phyloP scores from a whole-genome alignment of 23 tunicate genomes.

The Clavelina lepadiformis region DNA sequence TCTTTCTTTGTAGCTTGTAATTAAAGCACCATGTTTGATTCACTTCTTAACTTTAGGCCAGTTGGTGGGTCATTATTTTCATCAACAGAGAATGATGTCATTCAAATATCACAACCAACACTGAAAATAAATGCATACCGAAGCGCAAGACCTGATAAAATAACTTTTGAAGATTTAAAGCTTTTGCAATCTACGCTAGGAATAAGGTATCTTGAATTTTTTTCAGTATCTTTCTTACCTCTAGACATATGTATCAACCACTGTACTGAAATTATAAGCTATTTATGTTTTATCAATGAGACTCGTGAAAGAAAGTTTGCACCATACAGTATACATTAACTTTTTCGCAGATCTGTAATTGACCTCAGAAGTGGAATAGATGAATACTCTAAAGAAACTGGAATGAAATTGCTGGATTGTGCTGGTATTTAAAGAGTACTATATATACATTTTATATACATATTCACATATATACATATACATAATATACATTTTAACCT shows the following conservation, averaged over 20 bases:
- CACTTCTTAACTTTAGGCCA: conserved; percentile 24
- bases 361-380: conserved; percentile 24
- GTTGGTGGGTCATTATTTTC: conserved; percentile 28
- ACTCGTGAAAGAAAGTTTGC: too few relatives aligned
- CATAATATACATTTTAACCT: too few relatives aligned
- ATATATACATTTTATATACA: too few relatives aligned
- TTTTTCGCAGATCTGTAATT: conserved; percentile 26
- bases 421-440: conserved; percentile 11
- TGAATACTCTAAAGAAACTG: conserved; percentile 22
- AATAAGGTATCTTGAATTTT: conserved; percentile 8
- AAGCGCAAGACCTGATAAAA: conserved; percentile 28
- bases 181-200: conserved; percentile 10
- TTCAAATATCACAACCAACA: background rate
- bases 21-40: conserved; percentile 25
- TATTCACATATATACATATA: too few relatives aligned
- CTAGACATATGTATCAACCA: background rate
- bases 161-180: conserved; percentile 15
- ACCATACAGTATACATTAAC: background rate
- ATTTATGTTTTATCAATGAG: background rate
- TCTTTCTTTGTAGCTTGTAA: too few relatives aligned
- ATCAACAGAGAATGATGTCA: background rate
- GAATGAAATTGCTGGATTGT: conserved; percentile 31
- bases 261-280: background rate
- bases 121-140: conserved; percentile 11
- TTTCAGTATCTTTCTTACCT: background rate